A percentile compares a stretch with the other conserved stretches of the same genome.
These are phyloP conservation scores for Phymorhynchus buccinoides DNA, from an alignment of 1,140 invertebrate genomes.

Conservation along the genomic window DNA sequence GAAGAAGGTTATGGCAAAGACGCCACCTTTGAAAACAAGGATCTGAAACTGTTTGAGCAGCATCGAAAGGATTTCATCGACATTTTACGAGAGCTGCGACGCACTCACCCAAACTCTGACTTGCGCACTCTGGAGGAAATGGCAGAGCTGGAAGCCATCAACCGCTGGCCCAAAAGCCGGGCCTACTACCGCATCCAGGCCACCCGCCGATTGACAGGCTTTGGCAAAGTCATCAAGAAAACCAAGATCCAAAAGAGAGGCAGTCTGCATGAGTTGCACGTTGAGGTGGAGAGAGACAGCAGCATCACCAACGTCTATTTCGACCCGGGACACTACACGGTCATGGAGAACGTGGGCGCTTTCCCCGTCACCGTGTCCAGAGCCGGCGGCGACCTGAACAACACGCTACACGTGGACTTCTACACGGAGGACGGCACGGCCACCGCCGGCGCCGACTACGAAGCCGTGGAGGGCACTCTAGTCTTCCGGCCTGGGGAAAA, in stretches of 20 bases:
- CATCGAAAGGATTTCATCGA: conserved; percentile 93
- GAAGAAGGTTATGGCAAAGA: conserved; percentile 74
- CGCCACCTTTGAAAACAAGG: conserved; percentile 78
- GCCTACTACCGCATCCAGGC: conserved; percentile 98
- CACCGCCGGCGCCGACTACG: conserved; percentile 94
- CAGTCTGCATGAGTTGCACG: conserved; percentile 58
- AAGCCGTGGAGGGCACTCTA: conserved; percentile 86
- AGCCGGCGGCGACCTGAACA: conserved; percentile 85
- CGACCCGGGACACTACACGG: conserved; percentile 97
- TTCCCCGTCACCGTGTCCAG: conserved; percentile 92
- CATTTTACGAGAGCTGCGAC: conserved; percentile 89
- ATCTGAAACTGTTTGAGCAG: conserved; percentile 88
- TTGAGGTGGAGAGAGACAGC: conserved; percentile 72
- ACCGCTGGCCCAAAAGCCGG: conserved; percentile 93
- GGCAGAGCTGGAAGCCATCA: conserved; percentile 95
- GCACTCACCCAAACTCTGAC: conserved; percentile 76
- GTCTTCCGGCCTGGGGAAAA: conserved; percentile 88
- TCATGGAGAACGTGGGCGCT: conserved; percentile 97
- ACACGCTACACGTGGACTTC: conserved; percentile 89
- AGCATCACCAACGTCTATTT: conserved; percentile 85
- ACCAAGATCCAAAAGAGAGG: conserved; percentile 75
- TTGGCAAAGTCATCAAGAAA: conserved; percentile 90
- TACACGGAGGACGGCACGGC: conserved; percentile 97
- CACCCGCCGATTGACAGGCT: conserved; percentile 95
- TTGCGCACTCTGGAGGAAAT: conserved; percentile 82